Base-by-base conservation (phyloP, 1,140 invertebrate species). In the Listronotus bonariensis region DNA sequence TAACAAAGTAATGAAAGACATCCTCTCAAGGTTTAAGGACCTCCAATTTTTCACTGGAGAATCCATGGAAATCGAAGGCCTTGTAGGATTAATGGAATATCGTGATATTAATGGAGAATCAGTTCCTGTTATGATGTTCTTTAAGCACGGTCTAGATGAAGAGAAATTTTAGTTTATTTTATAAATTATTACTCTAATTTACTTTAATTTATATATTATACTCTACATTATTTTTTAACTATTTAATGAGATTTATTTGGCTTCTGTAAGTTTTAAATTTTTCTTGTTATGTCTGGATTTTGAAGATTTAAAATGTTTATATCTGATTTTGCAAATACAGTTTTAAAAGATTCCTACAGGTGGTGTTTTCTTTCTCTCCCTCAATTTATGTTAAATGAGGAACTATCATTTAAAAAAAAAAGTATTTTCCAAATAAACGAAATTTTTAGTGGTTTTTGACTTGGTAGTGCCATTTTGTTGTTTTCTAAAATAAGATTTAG, bases 1-100 rank as follows among this genome's bases (percentile, higher is more conserved):
- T 82, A 95, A 95, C 80, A 94, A 93, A 85, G 93, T 93, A 46
- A 95, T 97, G 89, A 97, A 97, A 77, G 94, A 97, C 68, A 88
- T 97, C 70, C 80, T 97, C 41, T 82, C 88, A 38, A 90, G 93
- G 79, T 96, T 97, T 83, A 96, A 96, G 76, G 95, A 96, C 58
- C 82, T 96, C 18, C 92, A 96, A 76, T 97, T 97, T 77, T 98
- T 95, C 82, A 95, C 93, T 63, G 95, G 95, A 34, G 94, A 96
- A 83, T 94, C 92, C 0, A 95, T 96, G 90, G 93, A 97, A 72
- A 87, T 89, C 65, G 96, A 97, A 68, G 95, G 93, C 64, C 89
- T 96, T 87, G 89, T 98, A n/a, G 94, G 88, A 48, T 83, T 98
- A 64, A 84, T 94, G 78, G 95, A 97, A 80, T 98, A 97, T 76